Base-by-base conservation (phyloP, 2,888 invertebrate species). In the Caenorhabditis doughertyi region DNA sequence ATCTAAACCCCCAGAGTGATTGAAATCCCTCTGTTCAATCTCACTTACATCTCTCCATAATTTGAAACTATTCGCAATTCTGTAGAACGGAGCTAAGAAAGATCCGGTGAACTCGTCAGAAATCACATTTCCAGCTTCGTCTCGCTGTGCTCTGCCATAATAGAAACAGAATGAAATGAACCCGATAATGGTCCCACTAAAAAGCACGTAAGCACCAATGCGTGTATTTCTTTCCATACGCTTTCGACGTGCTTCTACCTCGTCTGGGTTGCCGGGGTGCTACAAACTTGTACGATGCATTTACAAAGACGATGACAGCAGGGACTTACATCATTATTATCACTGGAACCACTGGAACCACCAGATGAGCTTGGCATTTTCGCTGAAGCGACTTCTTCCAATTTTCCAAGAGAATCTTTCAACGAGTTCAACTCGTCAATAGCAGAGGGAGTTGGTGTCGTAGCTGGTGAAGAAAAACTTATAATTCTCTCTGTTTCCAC, bases 181-280 rank as follows among this genome's bases (percentile, higher is more conserved):
- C 21, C 88, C 88, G 23, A 82, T 65, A n/a, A 85, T 68, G n/a
- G 83, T 60, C 23, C 83, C 81, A 11, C 87, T 85, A n/a, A 83
- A 55, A 2, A 89, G 70, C 23, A 86, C 77, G 27, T 84, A 68
- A 29, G 77, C 81, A 23, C 86, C 87, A 25, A 86, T 79, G 53
- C 79, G 84, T 1, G 90, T 90, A 81, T 88, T 90, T 49, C 89
- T 73, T 18, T 88, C 89, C 81, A 86, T 84, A 62, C 83, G 65
- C 53, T 84, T 83, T 23, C 89, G 65, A 18, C 85, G 85, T 73
- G 88, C 85, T 76, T 90, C 89, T 5, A 81, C 81, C 67, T 90
- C 89, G 53, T 72, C 82, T 3, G 65, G 4, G 9, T 49, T 67
- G 21, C 60, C 51, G 9, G 77, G 42, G 18, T 71, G 29, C 70